Percentiles rank a stretch among this genome's conserved stretches.
These are phyloP conservation scores for Lucilia sericata DNA, from an alignment of 1,140 invertebrate species.

Conservation along the genomic window DNA sequence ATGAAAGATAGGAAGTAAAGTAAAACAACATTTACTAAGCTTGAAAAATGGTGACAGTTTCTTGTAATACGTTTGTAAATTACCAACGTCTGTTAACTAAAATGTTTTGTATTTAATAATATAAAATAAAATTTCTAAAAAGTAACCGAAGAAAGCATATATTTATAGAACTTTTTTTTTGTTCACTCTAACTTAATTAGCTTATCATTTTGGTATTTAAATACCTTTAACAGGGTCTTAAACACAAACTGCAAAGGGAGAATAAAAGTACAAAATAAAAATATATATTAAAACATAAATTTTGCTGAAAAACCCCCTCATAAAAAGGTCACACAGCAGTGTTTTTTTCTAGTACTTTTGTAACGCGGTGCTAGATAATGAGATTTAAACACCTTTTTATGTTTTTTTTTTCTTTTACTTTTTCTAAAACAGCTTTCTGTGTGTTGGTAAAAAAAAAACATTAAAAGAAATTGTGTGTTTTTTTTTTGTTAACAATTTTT, in stretches of 20 bases:
- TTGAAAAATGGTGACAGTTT: constrained; percentile 20
- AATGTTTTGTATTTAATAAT: constrained; percentile 5
- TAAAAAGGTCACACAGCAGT: neutral
- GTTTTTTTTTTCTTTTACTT: neutral
- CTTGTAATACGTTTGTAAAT: constrained; percentile 29
- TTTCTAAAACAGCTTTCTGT: too few relatives aligned
- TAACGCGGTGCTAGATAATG: neutral
- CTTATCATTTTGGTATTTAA: constrained; percentile 24
- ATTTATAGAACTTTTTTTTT: neutral
- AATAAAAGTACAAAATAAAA: neutral
- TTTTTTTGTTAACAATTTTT: too few relatives aligned
- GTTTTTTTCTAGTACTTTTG: neutral
- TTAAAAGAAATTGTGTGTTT: too few relatives aligned
- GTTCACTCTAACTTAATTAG: neutral
- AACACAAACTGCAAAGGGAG: neutral
- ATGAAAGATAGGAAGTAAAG: neutral
- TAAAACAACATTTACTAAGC: neutral
- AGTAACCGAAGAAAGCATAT: neutral
- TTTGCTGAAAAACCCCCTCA: neutral
- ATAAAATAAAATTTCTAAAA: neutral
- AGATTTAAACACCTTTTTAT: constrained; percentile 22
- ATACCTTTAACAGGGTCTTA: constrained; percentile 26
- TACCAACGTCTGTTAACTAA: constrained; percentile 23
- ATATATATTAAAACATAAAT: neutral
- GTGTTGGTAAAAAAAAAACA: too few relatives aligned